Conservation (phyloP, 2,888 invertebrate species). For the Rambutsinella grinnellia region DNA sequence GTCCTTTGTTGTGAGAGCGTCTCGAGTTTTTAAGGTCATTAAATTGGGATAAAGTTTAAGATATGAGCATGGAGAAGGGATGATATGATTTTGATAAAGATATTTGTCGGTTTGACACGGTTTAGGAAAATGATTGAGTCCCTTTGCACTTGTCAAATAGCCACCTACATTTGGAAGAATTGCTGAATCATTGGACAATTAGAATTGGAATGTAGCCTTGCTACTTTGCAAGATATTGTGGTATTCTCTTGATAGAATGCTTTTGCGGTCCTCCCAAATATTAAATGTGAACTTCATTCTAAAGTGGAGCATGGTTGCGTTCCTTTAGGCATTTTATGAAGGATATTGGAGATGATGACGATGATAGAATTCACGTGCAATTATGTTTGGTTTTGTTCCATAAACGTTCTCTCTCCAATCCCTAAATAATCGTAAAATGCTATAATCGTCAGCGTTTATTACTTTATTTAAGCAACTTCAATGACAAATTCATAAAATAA, state of each 20-base stretch:
- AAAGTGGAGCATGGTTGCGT: too few species aligned
- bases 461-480: neutral
- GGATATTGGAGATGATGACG: too few species aligned
- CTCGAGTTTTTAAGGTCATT: slow-evolving; percentile 22
- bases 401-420: neutral
- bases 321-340: too few species aligned
- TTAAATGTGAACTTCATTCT: too few species aligned
- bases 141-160: too few species aligned
- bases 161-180: too few species aligned
- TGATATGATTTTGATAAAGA: neutral
- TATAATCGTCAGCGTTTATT: neutral
- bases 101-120: too few species aligned
- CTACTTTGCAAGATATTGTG: too few species aligned
- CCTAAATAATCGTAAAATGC: neutral
- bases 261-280: too few species aligned
- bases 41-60: slow-evolving; percentile 5
- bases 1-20: slow-evolving; percentile 8
- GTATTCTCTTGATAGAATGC: too few species aligned
- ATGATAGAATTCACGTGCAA: too few species aligned
- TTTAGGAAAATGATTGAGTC: too few species aligned
- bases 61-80: neutral
- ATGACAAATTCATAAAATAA: neutral
- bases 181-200: neutral
- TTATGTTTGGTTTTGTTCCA: neutral
- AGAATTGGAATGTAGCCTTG: neutral